These are phyloP conservation scores for Procambarus clarkii DNA, from an alignment of 1,140 invertebrate species.

Conservation along the genomic window DNA sequence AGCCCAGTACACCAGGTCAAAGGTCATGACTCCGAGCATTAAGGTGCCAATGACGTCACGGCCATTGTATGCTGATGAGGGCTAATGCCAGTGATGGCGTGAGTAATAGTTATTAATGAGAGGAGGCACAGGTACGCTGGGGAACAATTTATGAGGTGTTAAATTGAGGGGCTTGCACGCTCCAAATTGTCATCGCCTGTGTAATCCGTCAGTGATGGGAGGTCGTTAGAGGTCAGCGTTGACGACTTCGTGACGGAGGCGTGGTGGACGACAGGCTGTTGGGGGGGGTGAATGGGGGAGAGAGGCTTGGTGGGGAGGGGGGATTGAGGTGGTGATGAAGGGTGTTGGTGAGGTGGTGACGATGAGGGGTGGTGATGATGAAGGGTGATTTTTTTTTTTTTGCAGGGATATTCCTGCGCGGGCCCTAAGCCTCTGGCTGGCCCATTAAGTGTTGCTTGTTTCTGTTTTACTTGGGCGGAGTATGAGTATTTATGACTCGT, in stretches of 20 bases:
- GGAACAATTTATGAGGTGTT: not conserved
- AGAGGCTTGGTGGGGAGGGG: no score
- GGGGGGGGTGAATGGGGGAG: not conserved
- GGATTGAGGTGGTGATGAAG: no score
- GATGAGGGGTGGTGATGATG: no score
- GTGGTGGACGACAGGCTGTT: not conserved
- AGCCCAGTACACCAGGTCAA: not conserved
- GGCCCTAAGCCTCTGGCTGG: no score
- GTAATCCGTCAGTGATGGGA: not conserved
- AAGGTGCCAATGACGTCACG: not conserved
- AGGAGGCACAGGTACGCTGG: not conserved
- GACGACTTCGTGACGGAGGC: not conserved
- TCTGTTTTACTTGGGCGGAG: no score
- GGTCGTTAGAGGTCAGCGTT: not conserved
- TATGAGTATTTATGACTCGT: no score
- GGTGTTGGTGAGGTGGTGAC: no score
- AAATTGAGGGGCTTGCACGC: not conserved
- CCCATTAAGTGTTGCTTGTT: no score
- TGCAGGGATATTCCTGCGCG: no score
- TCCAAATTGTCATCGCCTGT: not conserved
- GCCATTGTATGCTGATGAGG: conserved; percentile 3
- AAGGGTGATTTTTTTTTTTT: no score
- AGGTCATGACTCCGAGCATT: not conserved
- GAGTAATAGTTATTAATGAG: conserved; percentile 4
- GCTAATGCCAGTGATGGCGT: not conserved